Base-by-base conservation (phyloP, 1,140 invertebrate species). In the Caenorhabditis brenneri region DNA sequence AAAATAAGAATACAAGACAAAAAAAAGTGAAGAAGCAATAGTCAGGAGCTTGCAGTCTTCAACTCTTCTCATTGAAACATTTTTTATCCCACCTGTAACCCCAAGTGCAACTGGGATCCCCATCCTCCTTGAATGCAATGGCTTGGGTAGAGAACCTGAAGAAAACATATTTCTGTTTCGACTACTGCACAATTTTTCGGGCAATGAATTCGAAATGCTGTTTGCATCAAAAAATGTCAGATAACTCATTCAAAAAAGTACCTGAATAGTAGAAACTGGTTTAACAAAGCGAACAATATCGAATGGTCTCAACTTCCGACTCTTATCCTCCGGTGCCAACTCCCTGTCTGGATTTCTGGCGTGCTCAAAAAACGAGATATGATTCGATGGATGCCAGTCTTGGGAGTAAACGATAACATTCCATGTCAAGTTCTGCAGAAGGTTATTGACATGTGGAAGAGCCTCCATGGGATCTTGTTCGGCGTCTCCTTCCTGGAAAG, bases 311-410 rank as follows among this genome's bases (percentile, higher is more conserved):
- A 95, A 9, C 93, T 93, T 80, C 93, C 91, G 90, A 95, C 93
- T 53, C 95, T 90, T 85, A 94, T 93, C 29, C 94, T 91, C 88
- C 93, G 92, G 69, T 93, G 92, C 53, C 96, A 93, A 92, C 97
- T 98, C 89, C 97, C 96, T 86, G 96, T 94, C 88, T 1, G 46
- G 36, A 51, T 90, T 88, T 36, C 89, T 83, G n/a, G 87, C 88
- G 42, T 90, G 87, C 69, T 88, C 88, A 81, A 86, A 90, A 91
- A 99, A 99, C 16, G 96, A 98, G 29, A 98, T 95, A 92, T 99
- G 97, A 92, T 98, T 94, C 42, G 94, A 93, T 0, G 97, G 97
- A 93, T 99, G 97, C 96, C 97, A 99, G 92, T 99, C 97, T 55
- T 85, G 84, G 0, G 96, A 96, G 92, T 98, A 99, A 89, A 96